These are phyloP conservation scores for Sebastes reedi DNA, from an alignment of 2,797 vertebrate species.

Conservation along the genomic window DNA sequence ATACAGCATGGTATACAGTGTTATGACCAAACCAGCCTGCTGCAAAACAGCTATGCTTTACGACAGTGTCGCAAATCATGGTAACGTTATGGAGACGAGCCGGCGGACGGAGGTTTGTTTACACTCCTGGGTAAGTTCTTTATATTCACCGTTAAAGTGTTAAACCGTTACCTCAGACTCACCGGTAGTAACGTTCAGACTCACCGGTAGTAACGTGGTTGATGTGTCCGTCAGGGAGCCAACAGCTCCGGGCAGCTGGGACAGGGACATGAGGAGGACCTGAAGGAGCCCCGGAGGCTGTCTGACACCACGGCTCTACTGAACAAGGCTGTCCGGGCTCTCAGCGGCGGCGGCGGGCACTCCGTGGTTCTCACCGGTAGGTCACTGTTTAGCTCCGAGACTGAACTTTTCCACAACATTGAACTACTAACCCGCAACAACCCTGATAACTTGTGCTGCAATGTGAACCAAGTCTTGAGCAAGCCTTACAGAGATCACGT, in stretches of 20 bases:
- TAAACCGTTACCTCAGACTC: no score
- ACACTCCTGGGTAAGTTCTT: constrained; percentile 80
- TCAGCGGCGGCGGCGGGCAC: constrained; percentile 92
- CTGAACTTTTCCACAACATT: not conserved
- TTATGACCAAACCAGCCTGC: not conserved
- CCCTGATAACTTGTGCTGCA: not conserved
- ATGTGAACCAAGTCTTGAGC: not conserved
- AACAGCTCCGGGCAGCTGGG: constrained; percentile 96
- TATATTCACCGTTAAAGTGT: not conserved
- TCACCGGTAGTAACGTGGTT: not conserved
- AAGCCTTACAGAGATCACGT: not conserved
- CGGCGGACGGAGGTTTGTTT: constrained; percentile 53
- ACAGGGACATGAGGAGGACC: constrained; percentile 87
- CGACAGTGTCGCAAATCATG: constrained; percentile 69
- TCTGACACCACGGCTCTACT: constrained; percentile 66
- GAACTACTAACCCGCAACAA: no score
- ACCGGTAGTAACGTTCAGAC: not conserved
- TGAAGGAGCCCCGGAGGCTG: constrained; percentile 75
- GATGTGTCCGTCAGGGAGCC: constrained; percentile 83
- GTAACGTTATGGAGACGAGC: constrained; percentile 68
- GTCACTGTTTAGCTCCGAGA: not conserved
- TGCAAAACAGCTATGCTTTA: not conserved
- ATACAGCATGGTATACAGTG: accelerated
- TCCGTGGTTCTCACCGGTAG: constrained; percentile 87
- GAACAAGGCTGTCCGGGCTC: constrained; percentile 48